A percentile compares a stretch with the other conserved stretches of the same genome.
phyloP scores from a whole-genome alignment of 2,113 vertebrate species.

The Desmodus rotundus region DNA sequence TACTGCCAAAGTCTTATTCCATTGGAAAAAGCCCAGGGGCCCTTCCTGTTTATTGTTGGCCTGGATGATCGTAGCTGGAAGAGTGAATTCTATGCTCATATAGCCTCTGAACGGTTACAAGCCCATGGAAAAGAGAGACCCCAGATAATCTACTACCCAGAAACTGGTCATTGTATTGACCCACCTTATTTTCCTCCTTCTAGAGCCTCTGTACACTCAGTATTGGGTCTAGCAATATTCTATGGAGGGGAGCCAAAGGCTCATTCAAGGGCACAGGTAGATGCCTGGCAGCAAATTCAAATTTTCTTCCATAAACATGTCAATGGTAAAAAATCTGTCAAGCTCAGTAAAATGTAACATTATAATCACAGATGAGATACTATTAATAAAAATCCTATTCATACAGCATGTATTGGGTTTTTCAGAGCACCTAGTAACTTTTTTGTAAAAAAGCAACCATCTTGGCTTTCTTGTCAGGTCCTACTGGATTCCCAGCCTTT shows the following conservation, averaged over 20 bases:
- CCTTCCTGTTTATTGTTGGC: constrained; percentile 82
- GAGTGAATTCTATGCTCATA: constrained; percentile 73
- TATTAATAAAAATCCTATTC: constrained; percentile 16
- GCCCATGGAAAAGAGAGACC: constrained; percentile 81
- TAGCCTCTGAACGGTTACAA: constrained; percentile 76
- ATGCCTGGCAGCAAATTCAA: constrained; percentile 83
- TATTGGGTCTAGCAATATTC: constrained; percentile 42
- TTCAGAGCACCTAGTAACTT: not conserved
- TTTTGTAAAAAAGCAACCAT: not conserved
- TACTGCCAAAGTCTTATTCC: constrained; percentile 80
- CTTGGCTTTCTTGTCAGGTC: not conserved
- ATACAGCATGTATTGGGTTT: not conserved
- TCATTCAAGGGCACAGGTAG: constrained; percentile 82
- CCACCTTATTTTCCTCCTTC: constrained; percentile 84
- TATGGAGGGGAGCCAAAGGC: constrained; percentile 83
- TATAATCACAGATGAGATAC: not conserved
- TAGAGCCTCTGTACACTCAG: constrained; percentile 65
- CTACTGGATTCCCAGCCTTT: not conserved
- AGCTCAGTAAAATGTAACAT: constrained; percentile 59
- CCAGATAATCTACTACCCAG: constrained; percentile 81
- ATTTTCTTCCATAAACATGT: constrained; percentile 80
- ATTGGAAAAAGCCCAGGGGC: constrained; percentile 82
- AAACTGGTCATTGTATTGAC: constrained; percentile 86
- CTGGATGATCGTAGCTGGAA: constrained; percentile 84
- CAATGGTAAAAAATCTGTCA: constrained; percentile 8